Evolutionary conservation across 2,888 invertebrate genomes (phyloP), one percentile per base, ranked within the genome.

Genomic region (Galerucella pusilla): DNA sequence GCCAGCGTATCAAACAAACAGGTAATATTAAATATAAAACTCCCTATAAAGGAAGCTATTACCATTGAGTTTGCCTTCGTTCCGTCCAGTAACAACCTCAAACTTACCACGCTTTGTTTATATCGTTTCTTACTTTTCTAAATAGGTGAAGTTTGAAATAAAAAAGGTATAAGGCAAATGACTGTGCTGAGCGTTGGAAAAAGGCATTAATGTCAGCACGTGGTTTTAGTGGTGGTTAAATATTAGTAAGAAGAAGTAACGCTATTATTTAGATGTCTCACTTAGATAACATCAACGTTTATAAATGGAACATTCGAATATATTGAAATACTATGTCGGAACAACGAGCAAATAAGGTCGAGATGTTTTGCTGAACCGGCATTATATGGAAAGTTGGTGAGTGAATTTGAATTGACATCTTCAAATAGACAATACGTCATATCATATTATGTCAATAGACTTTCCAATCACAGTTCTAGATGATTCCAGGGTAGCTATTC

Each of bases 1-100:
- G 49, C 49, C 49, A 6, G 61, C 69, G 60, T 28, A 70, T 73
- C 52, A 73, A 59, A 59, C 69, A 69, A 69, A 73, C 68, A 73
- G 73, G 73, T 75, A 71, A 68, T 71, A 63, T 52, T 42, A 71
- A 61, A 71, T 46, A 71, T 75, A 68, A 75, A 75, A 75, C 52
- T 65, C n/a, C 69, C 75, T 72, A 75, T 75, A 75, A 75, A 72
- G 75, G 69, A 75, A 75, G 59, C 69, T 42, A 75, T 75, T 71
- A 67, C 66, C 71, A 75, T 67, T 68, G 57, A 67, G 45, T 60
- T 68, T 71, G 54, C 46, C 59, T 60, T 67, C 63, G 59, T 75
- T 71, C 46, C 68, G 54, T 64, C 74, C 71, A 68, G 71, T 64
- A 57, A 71, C 64, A 64, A 42, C 61, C 42, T 45, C 49, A 71